These are phyloP conservation scores for Drusus annulatus DNA, from an alignment of 1,140 invertebrate species.

Conservation along the genomic window DNA sequence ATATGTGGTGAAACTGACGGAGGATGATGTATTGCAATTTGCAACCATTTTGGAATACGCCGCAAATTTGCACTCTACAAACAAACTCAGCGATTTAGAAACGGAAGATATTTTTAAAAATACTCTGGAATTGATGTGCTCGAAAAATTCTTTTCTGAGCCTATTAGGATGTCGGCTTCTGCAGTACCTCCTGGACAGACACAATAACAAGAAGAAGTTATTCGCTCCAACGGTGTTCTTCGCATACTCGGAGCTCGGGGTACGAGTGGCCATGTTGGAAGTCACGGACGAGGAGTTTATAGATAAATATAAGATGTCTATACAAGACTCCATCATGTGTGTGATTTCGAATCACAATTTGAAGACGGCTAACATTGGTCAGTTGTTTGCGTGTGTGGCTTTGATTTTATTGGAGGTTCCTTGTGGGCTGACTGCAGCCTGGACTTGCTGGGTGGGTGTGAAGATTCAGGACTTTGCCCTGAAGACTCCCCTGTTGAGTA, in stretches of 20 bases:
- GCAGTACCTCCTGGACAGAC: constrained; percentile 72
- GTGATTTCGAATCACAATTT: constrained; percentile 67
- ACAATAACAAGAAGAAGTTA: constrained; percentile 68
- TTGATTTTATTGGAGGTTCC: constrained; percentile 73
- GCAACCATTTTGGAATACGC: constrained; percentile 36
- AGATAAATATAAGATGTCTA: constrained; percentile 66
- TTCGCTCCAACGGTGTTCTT: constrained; percentile 72
- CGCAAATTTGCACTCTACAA: constrained; percentile 20
- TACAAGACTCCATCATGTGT: constrained; percentile 70
- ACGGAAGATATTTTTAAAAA: constrained; percentile 21
- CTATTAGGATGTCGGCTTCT: constrained; percentile 72
- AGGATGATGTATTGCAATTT: constrained; percentile 17
- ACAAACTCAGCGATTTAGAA: constrained; percentile 9
- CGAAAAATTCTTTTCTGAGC: constrained; percentile 65
- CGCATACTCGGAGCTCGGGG: constrained; percentile 64
- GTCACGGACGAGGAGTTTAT: constrained; percentile 70
- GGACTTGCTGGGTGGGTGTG: constrained; percentile 72
- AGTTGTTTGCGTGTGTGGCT: constrained; percentile 70
- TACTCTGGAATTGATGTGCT: constrained; percentile 44
- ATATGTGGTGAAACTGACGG: constrained; percentile 2
- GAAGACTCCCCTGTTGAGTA: constrained; percentile 59
- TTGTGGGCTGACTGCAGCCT: constrained; percentile 73
- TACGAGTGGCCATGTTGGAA: constrained; percentile 63
- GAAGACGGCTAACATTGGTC: constrained; percentile 69
- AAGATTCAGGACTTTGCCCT: constrained; percentile 71